phyloP scores from a whole-genome alignment of 2,888 invertebrate genomes.

The Drosophila lacicola region DNA sequence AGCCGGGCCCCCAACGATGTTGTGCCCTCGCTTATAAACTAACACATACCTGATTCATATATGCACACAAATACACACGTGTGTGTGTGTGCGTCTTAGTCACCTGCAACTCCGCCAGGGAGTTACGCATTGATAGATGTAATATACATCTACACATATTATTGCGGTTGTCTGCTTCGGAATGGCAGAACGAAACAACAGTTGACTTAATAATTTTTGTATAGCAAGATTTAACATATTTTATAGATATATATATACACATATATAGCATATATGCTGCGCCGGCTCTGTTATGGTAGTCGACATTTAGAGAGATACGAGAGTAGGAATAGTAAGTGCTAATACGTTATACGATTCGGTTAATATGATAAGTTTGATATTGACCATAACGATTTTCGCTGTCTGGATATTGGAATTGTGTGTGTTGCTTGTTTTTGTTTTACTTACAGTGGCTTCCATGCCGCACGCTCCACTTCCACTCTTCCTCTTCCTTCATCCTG shows the following conservation, averaged over 20 bases:
- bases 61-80: background rate
- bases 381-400: slow-evolving; percentile 46
- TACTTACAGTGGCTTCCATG: slow-evolving; percentile 84
- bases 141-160: slow-evolving; percentile 38
- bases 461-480: slow-evolving; percentile 67
- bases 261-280: slow-evolving; percentile 26
- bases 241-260: slow-evolving; percentile 22
- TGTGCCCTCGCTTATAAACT: slow-evolving; percentile 58
- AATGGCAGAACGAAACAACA: slow-evolving; percentile 64
- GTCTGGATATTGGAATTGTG: slow-evolving; percentile 55
- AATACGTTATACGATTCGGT: slow-evolving; percentile 43
- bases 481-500: slow-evolving; percentile 8
- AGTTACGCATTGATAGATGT: slow-evolving; percentile 29
- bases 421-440: slow-evolving; percentile 49
- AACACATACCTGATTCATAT: slow-evolving; percentile 65
- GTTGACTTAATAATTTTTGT: slow-evolving; percentile 64
- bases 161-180: slow-evolving; percentile 28
- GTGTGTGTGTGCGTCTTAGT: background rate
- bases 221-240: slow-evolving; percentile 34
- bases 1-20: slow-evolving; percentile 21
- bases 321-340: slow-evolving; percentile 53
- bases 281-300: slow-evolving; percentile 15
- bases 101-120: slow-evolving; percentile 56
- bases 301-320: slow-evolving; percentile 52
- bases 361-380: slow-evolving; percentile 48